These are phyloP conservation scores for Aleadryas rufinucha DNA, from an alignment of 2,113 vertebrate genomes.

Conservation along the genomic window DNA sequence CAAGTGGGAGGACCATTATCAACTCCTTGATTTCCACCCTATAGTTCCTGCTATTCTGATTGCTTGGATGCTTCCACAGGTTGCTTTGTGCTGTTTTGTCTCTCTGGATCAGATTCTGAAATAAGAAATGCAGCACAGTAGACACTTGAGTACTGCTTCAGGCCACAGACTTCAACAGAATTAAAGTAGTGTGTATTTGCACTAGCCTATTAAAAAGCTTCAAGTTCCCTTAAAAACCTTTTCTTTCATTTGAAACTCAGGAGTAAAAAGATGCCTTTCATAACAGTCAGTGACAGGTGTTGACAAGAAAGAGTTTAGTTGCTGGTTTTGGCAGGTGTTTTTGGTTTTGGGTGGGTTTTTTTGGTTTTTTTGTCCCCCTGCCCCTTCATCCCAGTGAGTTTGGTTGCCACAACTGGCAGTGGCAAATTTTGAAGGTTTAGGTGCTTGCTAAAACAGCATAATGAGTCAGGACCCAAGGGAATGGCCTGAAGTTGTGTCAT, in stretches of 20 bases:
- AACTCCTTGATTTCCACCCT: neutral
- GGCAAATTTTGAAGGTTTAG: neutral
- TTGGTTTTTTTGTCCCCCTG: fast-evolving
- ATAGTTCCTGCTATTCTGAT: neutral
- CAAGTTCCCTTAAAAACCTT: neutral
- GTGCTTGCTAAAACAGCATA: neutral
- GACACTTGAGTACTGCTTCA: neutral
- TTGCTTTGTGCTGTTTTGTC: neutral
- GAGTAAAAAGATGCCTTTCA: neutral
- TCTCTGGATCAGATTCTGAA: neutral
- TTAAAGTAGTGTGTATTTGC: neutral
- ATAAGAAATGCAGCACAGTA: neutral
- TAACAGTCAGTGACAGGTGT: neutral
- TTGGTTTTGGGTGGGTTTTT: fast-evolving
- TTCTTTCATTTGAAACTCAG: neutral
- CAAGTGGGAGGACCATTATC: neutral
- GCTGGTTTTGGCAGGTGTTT: neutral
- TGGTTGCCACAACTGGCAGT: neutral
- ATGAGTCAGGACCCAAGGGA: neutral
- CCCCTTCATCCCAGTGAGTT: neutral
- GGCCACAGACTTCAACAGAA: neutral
- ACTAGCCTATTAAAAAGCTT: neutral
- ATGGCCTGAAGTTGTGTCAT: neutral
- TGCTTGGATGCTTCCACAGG: neutral
- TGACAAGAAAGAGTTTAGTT: neutral